Evolutionary conservation across 2,113 vertebrate species (phyloP), one percentile per base, ranked within the genome.

Genomic region (Corythornis vintsioides): DNA sequence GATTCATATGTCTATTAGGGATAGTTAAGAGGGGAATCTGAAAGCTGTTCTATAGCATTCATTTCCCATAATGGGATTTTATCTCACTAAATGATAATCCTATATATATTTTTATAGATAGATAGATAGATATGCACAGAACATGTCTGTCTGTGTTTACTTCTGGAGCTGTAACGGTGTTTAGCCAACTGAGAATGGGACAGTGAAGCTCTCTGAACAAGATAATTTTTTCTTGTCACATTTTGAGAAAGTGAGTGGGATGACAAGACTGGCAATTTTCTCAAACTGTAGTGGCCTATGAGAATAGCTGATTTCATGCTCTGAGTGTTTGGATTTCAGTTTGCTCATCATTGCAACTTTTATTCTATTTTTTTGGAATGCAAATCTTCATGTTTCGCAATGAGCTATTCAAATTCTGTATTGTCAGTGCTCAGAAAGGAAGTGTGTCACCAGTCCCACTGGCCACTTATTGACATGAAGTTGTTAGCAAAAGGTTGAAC

Each of bases 371-470:
- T 57, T 88, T 90, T 71, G 52, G 26, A 86, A 83, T 42, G 28
- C 16, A 88, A 13, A 53, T 80, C 35, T 94, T 64, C 43, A 92
- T 60, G 56, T 92, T 92, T 85, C 56, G 60, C 72, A 93, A 89
- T 48, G 56, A 8, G 13, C 52, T 88, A 53, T 88, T 92, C 43
- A 86, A 40, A 77, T 56, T 79, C 42, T 40, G 52, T 79, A 43
- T 74, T 74, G 56, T 76, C 74, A 74, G 35, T 77, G 28, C 79
- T 88, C 76, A 60, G 84, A 89, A 89, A 79, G 87, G 60, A 94
- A 94, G 31, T 48, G 67, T 93, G 84, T 92, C 75, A 92, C 43
- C 56, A 42, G 89, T 85, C 56, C 60, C 60, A 67, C 57, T 60
- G 67, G 71, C 31, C 57, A 45, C 59, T 92, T 74, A 22, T 7